Evolutionary conservation across 2,797 vertebrate species (phyloP).

Genomic region (Macropus fuliginosus): DNA sequence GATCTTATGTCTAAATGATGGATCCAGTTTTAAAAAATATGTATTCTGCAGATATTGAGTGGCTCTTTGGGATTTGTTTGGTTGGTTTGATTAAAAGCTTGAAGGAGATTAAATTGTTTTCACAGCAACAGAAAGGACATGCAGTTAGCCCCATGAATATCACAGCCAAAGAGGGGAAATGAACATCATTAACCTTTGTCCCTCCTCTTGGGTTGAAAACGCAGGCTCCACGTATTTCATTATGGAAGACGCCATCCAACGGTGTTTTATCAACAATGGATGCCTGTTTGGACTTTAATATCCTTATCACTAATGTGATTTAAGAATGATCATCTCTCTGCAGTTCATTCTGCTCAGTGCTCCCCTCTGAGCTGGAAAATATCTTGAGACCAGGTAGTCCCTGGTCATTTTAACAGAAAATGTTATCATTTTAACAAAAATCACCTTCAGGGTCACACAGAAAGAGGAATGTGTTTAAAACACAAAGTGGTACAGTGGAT

Average conservation of each 20-base stretch:
- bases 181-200: background rate
- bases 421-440: background rate
- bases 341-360: background rate
- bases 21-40: constrained; percentile 66
- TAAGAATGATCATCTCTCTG: background rate
- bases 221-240: background rate
- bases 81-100: constrained; percentile 66
- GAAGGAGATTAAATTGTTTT: constrained; percentile 59
- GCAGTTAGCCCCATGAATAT: constrained; percentile 30
- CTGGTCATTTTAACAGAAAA: no score
- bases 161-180: background rate
- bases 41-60: constrained; percentile 46
- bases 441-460: background rate
- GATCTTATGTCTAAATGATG: constrained; percentile 49
- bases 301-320: background rate
- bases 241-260: background rate
- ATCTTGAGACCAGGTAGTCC: background rate
- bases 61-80: constrained; percentile 56
- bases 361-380: background rate
- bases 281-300: background rate
- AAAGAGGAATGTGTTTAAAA: background rate
- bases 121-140: constrained; percentile 23
- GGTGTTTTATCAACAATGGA: background rate
- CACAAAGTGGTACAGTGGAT: background rate
- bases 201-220: background rate